Evolutionary conservation across 2,797 vertebrate genomes (phyloP).

Genomic region (Poecilia velifera): DNA sequence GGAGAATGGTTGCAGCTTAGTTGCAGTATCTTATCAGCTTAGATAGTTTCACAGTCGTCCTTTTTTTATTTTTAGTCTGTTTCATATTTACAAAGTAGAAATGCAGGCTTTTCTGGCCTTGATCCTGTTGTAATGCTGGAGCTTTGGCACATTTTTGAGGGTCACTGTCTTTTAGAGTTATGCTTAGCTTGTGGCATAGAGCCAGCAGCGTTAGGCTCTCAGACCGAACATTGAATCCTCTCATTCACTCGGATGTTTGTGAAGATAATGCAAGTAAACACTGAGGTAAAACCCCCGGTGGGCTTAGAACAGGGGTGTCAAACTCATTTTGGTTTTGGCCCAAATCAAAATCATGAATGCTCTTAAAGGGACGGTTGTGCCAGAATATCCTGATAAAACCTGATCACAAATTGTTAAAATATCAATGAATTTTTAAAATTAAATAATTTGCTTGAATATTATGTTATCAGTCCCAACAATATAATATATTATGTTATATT

Average conservation of each 20-base stretch:
- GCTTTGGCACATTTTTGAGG: conserved; percentile 64
- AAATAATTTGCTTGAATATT: too few species aligned
- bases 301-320: not conserved
- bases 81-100: conserved; percentile 8
- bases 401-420: too few species aligned
- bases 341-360: too few species aligned
- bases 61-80: not conserved
- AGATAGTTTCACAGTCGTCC: conserved; percentile 4
- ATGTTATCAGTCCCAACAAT: too few species aligned
- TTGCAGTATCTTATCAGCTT: not conserved
- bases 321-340: too few species aligned
- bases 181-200: conserved; percentile 65
- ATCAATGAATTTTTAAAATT: too few species aligned
- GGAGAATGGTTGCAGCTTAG: not conserved
- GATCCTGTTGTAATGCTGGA: conserved; percentile 65
- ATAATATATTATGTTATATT: too few species aligned
- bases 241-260: conserved; percentile 54
- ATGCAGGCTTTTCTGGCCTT: conserved; percentile 39
- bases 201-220: conserved; percentile 63
- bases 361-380: too few species aligned
- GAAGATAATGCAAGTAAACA: conserved; percentile 27
- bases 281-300: not conserved
- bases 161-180: conserved; percentile 76
- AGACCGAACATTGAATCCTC: conserved; percentile 62
- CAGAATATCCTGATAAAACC: too few species aligned